Evolutionary conservation across 2,888 invertebrate species (phyloP), one percentile per base, ranked within the genome.

Genomic region (Psococerastis gibbosa): DNA sequence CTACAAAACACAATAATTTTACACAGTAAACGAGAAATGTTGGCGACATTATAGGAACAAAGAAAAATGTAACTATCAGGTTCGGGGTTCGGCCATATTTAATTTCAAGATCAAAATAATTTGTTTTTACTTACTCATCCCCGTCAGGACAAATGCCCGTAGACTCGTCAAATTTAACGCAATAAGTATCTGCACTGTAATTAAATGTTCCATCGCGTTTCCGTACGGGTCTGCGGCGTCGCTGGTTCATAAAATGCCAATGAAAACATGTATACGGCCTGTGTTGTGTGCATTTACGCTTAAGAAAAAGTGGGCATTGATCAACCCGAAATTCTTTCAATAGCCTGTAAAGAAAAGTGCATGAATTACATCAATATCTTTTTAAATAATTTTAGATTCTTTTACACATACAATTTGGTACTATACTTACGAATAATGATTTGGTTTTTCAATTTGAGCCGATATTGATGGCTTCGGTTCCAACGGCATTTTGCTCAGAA

Each of bases 221-320:
- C 57, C 91, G 73, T 45, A 89, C 79, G 43, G 95, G 89, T 56
- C 95, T 77, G 60, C 95, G 75, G 63, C 98, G 76, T 60, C 95
- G 75, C 66, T 98, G 98, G 69, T 98, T 98, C 76, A 91, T 89
- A 70, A 98, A 98, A 78, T 97, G 97, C 95, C 95, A 97, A 69
- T 95, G 87, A 75, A 97, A 97, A 77, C 95, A 97, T 64, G 92
- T 91, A 71, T 91, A 97, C 56, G 97, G 97, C 63, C 94, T 80
- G 74, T 97, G 98, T 73, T 97, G 94, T 66, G 94, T 92, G 72
- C 97, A 98, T 78, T 97, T 97, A 73, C 97, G 95, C 73, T 97
- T 95, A 62, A 95, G 77, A 74, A 98, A 98, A 61, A 92, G 82
- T 63, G 89, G 87, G 72, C 97, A 98, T 75, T 97, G 95, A 69